Base-by-base conservation (phyloP, 1,140 invertebrate species). In the Gonioctena quinquepunctata region DNA sequence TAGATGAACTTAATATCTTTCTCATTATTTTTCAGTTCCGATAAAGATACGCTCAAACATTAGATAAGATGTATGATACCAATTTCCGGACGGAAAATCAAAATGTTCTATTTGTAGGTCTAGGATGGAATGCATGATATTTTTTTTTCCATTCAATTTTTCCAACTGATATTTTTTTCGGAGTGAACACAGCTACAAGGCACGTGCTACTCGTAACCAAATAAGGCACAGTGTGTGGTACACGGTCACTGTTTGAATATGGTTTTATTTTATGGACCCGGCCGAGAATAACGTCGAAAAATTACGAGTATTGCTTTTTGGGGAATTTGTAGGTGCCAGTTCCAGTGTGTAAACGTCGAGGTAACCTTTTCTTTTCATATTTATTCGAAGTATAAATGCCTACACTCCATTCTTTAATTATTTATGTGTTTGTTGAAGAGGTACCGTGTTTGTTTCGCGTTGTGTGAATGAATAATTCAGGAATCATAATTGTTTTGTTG, bases 251-350 rank as follows among this genome's bases (percentile, higher is more conserved):
- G 61, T 64, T 64, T 64, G 61, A 48, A 64, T 49, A 49, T 49
- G 42, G 61, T 64, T 48, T 27, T 60, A 64, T 64, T 64, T 64
- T 64, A 64, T 26, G 42, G 26, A n/a, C 13, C 18, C 28, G 19
- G 28, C 49, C n/a, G 61, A 64, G 8, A 28, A 64, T 64, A 64
- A 64, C 42, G 61, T 64, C 21, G n/a, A 64, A 64, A 64, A 64
- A 50, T 64, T 64, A 49, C 23, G 61, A 49, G 61, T 64, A 64
- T 64, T 64, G 61, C 61, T 64, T 64, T 64, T 64, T 64, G 61
- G 61, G 42, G 61, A 64, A 49, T 64, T 49, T 49, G 28, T 64
- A 64, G 61, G 61, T 64, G 61, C 42, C 61, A 64, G 61, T 21
- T 64, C 16, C 21, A 22, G 61, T 48, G 61, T 64, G 49, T 64